A percentile compares a stretch with the other conserved stretches of the same genome.
These are phyloP conservation scores for Clunio marinus DNA, from an alignment of 2,888 invertebrate genomes.

Conservation along the genomic window DNA sequence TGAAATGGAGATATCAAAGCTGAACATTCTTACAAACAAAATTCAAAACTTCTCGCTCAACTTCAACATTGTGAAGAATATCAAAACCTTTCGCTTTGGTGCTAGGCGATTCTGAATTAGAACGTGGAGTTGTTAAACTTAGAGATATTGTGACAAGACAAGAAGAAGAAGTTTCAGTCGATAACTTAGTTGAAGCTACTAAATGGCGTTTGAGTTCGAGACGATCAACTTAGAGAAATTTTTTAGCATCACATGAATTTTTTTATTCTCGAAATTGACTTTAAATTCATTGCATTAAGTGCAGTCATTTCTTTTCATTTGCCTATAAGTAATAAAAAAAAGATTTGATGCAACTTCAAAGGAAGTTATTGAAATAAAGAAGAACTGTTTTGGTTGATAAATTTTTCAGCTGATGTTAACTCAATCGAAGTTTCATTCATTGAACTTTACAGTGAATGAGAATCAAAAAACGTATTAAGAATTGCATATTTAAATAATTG, in stretches of 20 bases:
- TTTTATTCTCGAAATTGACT: too few relatives aligned
- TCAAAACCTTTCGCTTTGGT: constrained; percentile 83
- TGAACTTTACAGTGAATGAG: too few relatives aligned
- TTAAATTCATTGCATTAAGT: too few relatives aligned
- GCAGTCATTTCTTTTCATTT: too few relatives aligned
- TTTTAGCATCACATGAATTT: neutral
- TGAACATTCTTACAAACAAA: constrained; percentile 93
- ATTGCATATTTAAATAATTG: too few relatives aligned
- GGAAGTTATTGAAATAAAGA: too few relatives aligned
- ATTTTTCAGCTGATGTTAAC: too few relatives aligned
- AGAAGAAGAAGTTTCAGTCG: constrained; percentile 60
- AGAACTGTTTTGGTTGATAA: too few relatives aligned
- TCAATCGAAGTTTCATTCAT: neutral
- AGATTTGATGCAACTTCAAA: too few relatives aligned
- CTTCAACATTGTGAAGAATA: constrained; percentile 94
- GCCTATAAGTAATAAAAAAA: too few relatives aligned
- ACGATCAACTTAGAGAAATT: neutral
- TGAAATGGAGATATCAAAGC: constrained; percentile 91
- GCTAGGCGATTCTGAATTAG: constrained; percentile 87
- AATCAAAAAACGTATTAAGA: too few relatives aligned
- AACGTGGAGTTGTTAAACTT: constrained; percentile 84
- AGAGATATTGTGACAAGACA: constrained; percentile 65
- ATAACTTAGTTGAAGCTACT: constrained; percentile 56
- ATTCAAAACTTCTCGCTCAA: constrained; percentile 89
- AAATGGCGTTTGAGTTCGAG: constrained; percentile 49